Percentiles rank a stretch among this genome's conserved stretches.
Evolutionary conservation across 2,113 vertebrate genomes (phyloP).

Genomic region (Smithornis capensis): DNA sequence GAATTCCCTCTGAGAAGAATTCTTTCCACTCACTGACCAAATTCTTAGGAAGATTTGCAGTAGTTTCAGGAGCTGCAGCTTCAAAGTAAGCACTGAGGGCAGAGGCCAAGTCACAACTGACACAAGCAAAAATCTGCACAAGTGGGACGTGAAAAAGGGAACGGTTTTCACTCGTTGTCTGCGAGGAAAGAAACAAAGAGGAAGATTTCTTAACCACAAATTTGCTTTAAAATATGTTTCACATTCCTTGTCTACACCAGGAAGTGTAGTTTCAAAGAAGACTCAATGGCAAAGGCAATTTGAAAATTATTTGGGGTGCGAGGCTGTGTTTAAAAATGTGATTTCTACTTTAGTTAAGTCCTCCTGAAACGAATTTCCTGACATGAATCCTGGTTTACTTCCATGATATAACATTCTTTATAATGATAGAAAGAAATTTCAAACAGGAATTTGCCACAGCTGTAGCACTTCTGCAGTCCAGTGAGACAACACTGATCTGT

Average conservation of each 20-base stretch:
- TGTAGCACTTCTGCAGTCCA: neutral
- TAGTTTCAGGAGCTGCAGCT: constrained; percentile 61
- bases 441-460: neutral
- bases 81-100: constrained; percentile 84
- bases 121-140: constrained; percentile 88
- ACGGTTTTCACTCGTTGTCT: constrained; percentile 85
- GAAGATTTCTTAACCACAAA: neutral
- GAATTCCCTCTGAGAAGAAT: constrained; percentile 92
- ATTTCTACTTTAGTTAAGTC: neutral
- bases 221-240: neutral
- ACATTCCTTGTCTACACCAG: neutral
- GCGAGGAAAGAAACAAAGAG: constrained; percentile 1
- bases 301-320: neutral
- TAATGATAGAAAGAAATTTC: neutral
- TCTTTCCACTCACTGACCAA: constrained; percentile 89
- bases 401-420: neutral
- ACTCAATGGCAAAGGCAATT: neutral
- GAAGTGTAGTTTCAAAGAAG: neutral
- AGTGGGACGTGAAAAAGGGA: constrained; percentile 80
- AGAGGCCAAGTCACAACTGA: constrained; percentile 83
- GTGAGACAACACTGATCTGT: neutral
- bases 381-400: neutral
- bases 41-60: constrained; percentile 80
- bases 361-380: neutral
- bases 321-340: neutral